Evolutionary conservation across 2,113 vertebrate genomes (phyloP).

Genomic region (Poeciliopsis turrubarensis): DNA sequence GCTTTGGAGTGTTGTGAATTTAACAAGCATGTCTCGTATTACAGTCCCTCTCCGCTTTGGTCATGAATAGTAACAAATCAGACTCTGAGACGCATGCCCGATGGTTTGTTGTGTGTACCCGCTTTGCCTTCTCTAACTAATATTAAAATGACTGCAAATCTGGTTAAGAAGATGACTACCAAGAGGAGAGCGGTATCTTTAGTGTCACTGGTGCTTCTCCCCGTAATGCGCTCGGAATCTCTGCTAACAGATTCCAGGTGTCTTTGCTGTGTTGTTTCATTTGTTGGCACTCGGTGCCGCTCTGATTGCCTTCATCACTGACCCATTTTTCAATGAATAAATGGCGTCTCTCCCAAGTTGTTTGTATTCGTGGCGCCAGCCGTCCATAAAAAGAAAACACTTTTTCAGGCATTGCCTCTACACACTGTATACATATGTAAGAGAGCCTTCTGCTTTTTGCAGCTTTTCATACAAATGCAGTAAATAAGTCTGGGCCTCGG

Average conservation of each 20-base stretch:
- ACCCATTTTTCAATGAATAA: slow-evolving; percentile 76
- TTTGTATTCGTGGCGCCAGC: slow-evolving; percentile 59
- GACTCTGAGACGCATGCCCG: slow-evolving; percentile 81
- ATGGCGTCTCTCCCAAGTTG: slow-evolving; percentile 68
- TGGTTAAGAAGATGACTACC: slow-evolving; percentile 77
- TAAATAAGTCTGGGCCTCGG: slow-evolving; percentile 77
- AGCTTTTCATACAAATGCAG: slow-evolving; percentile 79
- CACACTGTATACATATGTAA: slow-evolving; percentile 80
- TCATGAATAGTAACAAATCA: slow-evolving; percentile 82
- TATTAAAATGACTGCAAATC: slow-evolving; percentile 72
- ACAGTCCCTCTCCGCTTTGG: slow-evolving; percentile 79
- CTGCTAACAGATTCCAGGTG: slow-evolving; percentile 61
- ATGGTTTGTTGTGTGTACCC: slow-evolving; percentile 71
- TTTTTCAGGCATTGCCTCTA: slow-evolving; percentile 65
- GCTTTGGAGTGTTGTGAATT: slow-evolving; percentile 82
- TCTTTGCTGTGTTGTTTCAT: slow-evolving; percentile 40
- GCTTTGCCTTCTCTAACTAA: slow-evolving; percentile 54
- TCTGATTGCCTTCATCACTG: slow-evolving; percentile 73
- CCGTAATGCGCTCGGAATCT: slow-evolving; percentile 37
- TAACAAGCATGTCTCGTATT: slow-evolving; percentile 83
- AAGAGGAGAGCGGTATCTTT: slow-evolving; percentile 78
- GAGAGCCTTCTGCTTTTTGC: slow-evolving; percentile 65
- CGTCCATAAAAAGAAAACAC: slow-evolving; percentile 45
- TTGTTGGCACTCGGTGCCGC: slow-evolving; percentile 60
- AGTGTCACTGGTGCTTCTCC: slow-evolving; percentile 61